Evolutionary conservation across 2,797 vertebrate genomes (phyloP), one percentile per base, ranked within the genome.

Genomic region (Coendou prehensilis): DNA sequence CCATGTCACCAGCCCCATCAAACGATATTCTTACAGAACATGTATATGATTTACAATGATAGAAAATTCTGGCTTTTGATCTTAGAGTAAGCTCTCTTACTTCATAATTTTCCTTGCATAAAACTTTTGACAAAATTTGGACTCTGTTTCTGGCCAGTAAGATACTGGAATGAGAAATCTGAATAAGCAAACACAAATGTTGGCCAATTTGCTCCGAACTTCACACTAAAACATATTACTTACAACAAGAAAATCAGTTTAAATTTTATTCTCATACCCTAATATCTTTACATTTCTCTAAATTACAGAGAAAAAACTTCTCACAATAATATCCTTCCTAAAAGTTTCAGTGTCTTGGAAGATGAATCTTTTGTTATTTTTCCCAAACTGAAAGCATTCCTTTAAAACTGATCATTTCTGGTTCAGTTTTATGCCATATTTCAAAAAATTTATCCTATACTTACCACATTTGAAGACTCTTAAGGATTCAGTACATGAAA

Each of bases 271-370:
- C 30, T 71, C 15, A 33, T 86, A 88, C 26, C 75, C 11, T 75
- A 1, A 63, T 54, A 59, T 33, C 4, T 87, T 89, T 41, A 84
- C 57, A 56, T 64, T 82, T 47, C 9, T 87, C 52, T 71, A 82
- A 64, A 45, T 75, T 28, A 91, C 26, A 85, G 1, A 54, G 81
- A 61, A 7, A 6, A 45, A 41, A 76, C 30, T 79, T 91, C 22
- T 41, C 37, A 9, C 14, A 23, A 41, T 18, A 56, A 54, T 76
- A n/a, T 30, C 6, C 0, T 63, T 76, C 9, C 3, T 47, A 41
- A 93, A 92, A 84, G 3, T 73, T 85, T 79, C 54, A 93, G 15
- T 71, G 69, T 73, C 76, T 9, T 61, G 47, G 64, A 94, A 84
- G 5, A 61, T 50, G 54, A 1, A 0, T 28, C 0, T 52, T 89